Percentiles rank a stretch among this genome's conserved stretches.
Evolutionary conservation across 2,113 vertebrate genomes (phyloP).

Genomic region (Pao palembangensis): DNA sequence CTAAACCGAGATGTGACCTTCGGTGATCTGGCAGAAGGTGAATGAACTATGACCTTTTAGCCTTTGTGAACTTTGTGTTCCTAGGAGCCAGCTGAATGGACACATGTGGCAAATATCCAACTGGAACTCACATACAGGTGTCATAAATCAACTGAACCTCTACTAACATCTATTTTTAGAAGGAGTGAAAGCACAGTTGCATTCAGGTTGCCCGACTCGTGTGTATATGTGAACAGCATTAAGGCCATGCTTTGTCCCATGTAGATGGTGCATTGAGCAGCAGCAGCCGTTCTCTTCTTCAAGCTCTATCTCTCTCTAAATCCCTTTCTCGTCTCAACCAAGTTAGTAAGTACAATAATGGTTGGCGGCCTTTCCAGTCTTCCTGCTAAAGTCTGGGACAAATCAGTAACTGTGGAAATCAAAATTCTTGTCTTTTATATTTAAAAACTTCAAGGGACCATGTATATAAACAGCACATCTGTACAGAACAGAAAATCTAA

Average conservation of each 20-base stretch:
- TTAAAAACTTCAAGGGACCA: conserved; percentile 7
- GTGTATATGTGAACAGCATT: conserved; percentile 12
- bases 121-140: conserved; percentile 24
- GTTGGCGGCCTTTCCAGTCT: conserved; percentile 3
- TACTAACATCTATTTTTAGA: conserved; percentile 8
- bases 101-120: conserved; percentile 43
- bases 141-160: conserved; percentile 32
- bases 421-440: conserved; percentile 4
- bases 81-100: conserved; percentile 34
- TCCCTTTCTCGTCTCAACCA: conserved; percentile 74
- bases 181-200: conserved; percentile 10
- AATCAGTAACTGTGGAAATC: conserved; percentile 25
- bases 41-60: conserved; percentile 56
- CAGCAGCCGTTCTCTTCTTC: conserved; percentile 67
- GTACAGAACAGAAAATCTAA: neutral
- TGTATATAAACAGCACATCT: conserved; percentile 1
- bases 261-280: conserved; percentile 66
- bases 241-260: conserved; percentile 69
- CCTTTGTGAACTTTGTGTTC: conserved; percentile 29
- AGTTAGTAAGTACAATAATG: conserved; percentile 71
- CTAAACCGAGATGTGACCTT: conserved; percentile 71
- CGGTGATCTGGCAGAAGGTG: conserved; percentile 80
- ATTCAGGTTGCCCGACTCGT: neutral
- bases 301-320: conserved; percentile 75
- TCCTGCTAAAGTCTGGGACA: conserved; percentile 13